Percentiles rank a stretch among this genome's conserved stretches.
phyloP scores from a whole-genome alignment of 2,113 vertebrate species.

The Phylloscopus trochilus region DNA sequence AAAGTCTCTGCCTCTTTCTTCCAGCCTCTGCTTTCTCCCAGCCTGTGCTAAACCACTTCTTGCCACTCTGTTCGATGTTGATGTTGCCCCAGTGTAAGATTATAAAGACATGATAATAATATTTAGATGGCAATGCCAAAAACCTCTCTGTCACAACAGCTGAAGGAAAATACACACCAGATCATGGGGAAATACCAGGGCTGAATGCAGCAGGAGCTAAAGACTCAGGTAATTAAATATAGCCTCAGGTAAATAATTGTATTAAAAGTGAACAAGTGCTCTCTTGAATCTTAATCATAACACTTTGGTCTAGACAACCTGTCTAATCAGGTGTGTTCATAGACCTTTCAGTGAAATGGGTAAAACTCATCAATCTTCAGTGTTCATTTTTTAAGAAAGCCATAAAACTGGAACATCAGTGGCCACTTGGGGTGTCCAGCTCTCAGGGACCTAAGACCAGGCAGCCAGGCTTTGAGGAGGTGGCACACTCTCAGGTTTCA shows the following conservation, averaged over 20 bases:
- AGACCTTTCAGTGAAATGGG: neutral
- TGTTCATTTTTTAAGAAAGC: neutral
- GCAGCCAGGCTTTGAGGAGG: neutral
- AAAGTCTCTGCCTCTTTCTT: neutral
- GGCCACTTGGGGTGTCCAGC: neutral
- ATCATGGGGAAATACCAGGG: neutral
- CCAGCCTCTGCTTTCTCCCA: neutral
- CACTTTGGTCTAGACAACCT: neutral
- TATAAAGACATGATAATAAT: neutral
- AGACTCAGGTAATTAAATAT: neutral
- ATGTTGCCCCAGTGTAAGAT: accelerated
- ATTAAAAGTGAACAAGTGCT: neutral
- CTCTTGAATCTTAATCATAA: neutral
- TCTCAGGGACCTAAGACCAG: neutral
- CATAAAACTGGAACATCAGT: neutral
- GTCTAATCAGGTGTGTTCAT: neutral
- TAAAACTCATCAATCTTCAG: neutral
- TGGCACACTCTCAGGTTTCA: neutral
- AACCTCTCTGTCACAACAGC: neutral
- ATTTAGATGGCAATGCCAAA: neutral
- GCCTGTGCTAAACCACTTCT: neutral
- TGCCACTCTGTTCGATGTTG: neutral
- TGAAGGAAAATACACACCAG: neutral
- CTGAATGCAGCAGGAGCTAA: neutral
- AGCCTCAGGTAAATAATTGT: neutral